Conservation (phyloP, 2,797 vertebrate genomes). For the Psittacula echo region DNA sequence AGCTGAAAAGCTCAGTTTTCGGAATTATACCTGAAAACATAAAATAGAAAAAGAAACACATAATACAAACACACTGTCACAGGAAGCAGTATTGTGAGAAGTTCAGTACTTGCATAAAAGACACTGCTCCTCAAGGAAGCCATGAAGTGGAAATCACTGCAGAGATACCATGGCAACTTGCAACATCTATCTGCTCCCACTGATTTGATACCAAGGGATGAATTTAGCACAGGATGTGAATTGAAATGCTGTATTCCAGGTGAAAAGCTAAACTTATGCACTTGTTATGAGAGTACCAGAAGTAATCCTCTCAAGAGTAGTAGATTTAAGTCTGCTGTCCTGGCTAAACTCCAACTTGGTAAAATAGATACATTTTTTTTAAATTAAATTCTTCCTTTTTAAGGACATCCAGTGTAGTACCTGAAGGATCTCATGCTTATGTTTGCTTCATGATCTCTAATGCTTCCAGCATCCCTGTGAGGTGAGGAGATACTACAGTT, state of each 20-base stretch:
- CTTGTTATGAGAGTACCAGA: not conserved
- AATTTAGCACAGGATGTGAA: not conserved
- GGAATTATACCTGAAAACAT: not conserved
- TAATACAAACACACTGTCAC: not conserved
- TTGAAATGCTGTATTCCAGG: not conserved
- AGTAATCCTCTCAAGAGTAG: not conserved
- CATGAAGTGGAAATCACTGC: not conserved
- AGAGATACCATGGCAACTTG: conserved; percentile 29
- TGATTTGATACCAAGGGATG: not conserved
- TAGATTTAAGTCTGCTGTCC: not conserved
- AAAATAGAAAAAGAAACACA: not conserved
- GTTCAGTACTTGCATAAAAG: not conserved
- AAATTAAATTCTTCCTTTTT: not conserved
- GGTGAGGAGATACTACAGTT: not conserved
- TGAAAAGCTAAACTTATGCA: not conserved
- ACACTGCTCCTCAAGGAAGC: not conserved
- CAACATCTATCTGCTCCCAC: not conserved
- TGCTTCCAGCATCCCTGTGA: not conserved
- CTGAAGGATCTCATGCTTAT: not conserved
- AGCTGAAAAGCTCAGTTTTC: not conserved
- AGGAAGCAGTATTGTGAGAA: not conserved
- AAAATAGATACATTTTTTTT: not conserved
- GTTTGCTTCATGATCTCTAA: not conserved
- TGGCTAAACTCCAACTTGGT: not conserved
- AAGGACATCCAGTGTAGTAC: not conserved